Conservation (phyloP, 2,797 vertebrate species). For the Meriones psammophilus region DNA sequence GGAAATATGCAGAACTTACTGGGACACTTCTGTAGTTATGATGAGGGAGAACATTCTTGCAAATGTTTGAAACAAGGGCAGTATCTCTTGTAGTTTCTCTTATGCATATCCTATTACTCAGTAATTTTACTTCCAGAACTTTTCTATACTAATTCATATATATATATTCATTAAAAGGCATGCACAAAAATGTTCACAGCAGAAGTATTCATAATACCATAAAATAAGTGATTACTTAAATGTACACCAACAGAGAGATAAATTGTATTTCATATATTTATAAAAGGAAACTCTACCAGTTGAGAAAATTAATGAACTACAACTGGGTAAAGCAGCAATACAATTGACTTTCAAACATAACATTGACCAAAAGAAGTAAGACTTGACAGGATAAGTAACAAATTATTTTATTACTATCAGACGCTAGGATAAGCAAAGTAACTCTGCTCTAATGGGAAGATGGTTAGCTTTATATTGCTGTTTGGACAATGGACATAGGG, state of each 20-base stretch:
- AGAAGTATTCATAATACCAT: neutral
- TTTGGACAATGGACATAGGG: neutral
- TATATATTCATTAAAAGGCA: neutral
- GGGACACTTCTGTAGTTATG: neutral
- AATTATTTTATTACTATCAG: neutral
- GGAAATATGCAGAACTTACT: neutral
- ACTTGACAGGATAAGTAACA: neutral
- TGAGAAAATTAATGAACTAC: slow-evolving; percentile 30
- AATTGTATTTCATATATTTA: slow-evolving; percentile 41
- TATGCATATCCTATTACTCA: neutral
- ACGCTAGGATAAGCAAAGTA: neutral
- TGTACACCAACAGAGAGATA: slow-evolving; percentile 18
- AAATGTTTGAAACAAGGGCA: neutral
- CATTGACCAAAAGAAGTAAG: slow-evolving; percentile 6
- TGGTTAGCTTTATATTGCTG: neutral
- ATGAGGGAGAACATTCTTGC: neutral
- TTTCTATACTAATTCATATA: neutral
- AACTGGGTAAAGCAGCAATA: neutral
- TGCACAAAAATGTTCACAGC: slow-evolving; percentile 1
- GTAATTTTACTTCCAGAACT: neutral
- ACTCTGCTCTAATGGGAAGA: neutral
- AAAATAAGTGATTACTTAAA: slow-evolving; percentile 46
- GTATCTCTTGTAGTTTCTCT: neutral
- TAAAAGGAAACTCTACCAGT: neutral
- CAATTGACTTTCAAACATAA: neutral